phyloP scores from a whole-genome alignment of 2,113 vertebrate species.

The Pavo muticus region DNA sequence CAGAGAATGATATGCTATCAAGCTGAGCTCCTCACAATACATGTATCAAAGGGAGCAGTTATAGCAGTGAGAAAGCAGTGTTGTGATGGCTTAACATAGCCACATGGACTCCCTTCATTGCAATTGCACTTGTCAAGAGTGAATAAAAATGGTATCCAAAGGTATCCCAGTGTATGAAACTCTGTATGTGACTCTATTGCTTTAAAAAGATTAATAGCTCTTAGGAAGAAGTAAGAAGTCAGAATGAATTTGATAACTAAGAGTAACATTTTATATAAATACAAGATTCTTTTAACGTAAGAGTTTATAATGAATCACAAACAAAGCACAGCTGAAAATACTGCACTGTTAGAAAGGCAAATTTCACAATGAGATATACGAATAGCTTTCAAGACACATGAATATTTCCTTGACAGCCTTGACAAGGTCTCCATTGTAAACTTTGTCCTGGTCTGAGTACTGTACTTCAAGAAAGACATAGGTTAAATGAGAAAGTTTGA shows the following conservation, averaged over 20 bases:
- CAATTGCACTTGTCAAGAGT: background rate
- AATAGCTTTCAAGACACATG: background rate
- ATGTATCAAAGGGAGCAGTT: background rate
- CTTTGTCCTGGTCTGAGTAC: background rate
- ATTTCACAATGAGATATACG: background rate
- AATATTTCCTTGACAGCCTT: background rate
- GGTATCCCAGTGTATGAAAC: background rate
- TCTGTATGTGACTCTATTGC: background rate
- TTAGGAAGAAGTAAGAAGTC: background rate
- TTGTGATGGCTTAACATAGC: background rate
- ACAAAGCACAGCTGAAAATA: background rate
- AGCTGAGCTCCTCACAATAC: constrained; percentile 8
- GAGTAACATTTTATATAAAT: background rate
- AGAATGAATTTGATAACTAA: background rate
- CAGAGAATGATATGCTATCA: background rate
- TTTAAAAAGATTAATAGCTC: background rate
- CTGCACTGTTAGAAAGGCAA: background rate
- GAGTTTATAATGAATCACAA: background rate
- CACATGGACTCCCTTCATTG: background rate
- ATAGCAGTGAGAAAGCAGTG: background rate
- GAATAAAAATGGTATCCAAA: background rate
- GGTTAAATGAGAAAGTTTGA: background rate
- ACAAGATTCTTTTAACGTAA: background rate
- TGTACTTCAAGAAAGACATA: background rate
- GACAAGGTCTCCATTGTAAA: background rate